Evolutionary conservation across 1,140 invertebrate genomes (phyloP), one percentile per base, ranked within the genome.

Genomic region (Drosophila lacteicornis): DNA sequence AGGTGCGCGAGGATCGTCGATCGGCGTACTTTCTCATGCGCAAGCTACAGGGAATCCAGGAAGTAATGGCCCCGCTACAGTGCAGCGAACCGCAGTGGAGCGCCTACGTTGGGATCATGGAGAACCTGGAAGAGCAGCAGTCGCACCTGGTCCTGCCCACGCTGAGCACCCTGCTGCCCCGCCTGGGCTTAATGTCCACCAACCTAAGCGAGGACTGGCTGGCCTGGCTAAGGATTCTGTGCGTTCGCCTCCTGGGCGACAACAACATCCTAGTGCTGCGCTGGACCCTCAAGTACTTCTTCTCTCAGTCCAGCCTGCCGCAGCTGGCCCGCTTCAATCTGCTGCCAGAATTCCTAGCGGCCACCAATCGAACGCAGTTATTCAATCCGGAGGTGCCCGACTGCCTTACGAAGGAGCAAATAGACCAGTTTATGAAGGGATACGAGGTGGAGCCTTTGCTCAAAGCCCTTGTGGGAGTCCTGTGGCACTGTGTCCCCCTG

Each of bases 71-170:
- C 8, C 25, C 49, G 4, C 46, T 86, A 0, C 65, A 68, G 38
- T 75, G 74, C 22, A 68, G 40, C 30, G 57, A 78, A n/a, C 46
- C 38, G 11, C 70, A 68, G 3, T 92, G 91, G 91, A 57, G 53
- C 12, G 56, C 66, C 7, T 92, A 81, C 57, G 59, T 92, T 11
- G 79, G 66, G 4, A 80, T 95, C 19, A 73, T 95, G 36, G 95
- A 95, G 83, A 93, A 93, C 25, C 86, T 95, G 15, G 95, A 95
- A 82, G 95, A 95, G 77, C 95, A 95, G 75, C 95, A 95, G 83
- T 93, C 93, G n/a, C 95, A 95, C 84, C 86, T 95, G 12, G 88
- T 95, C 17, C 82, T 93, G 40, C 95, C 95, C 50, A 91, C 93
- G n/a, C 73, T 95, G 13, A 40, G 8, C 19, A 90, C 85, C 0